These are phyloP conservation scores for Drosophila tani DNA, from an alignment of 1,140 invertebrate species.

Conservation along the genomic window DNA sequence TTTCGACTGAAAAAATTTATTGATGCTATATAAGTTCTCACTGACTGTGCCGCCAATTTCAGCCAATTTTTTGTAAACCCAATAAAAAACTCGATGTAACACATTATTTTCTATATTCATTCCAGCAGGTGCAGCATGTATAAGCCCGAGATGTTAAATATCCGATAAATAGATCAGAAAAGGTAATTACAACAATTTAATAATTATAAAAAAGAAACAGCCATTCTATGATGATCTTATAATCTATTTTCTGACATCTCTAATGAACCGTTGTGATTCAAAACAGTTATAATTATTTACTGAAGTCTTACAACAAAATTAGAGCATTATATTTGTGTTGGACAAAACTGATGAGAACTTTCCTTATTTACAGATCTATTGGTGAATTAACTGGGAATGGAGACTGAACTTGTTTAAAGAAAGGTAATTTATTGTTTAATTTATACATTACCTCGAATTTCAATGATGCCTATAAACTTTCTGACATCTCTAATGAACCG, in stretches of 20 bases:
- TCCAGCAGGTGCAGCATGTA: not conserved
- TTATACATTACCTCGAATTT: not conserved
- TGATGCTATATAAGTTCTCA: conserved; percentile 16
- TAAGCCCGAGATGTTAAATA: too few species aligned
- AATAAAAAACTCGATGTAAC: not conserved
- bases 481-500: conserved; percentile 82
- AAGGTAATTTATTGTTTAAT: conserved; percentile 13
- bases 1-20: conserved; percentile 15
- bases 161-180: not conserved
- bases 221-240: conserved; percentile 68
- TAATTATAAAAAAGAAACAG: not conserved
- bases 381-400: not conserved
- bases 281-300: conserved; percentile 55
- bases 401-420: not conserved
- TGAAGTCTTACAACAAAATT: conserved; percentile 32
- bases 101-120: not conserved
- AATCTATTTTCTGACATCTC: conserved; percentile 80
- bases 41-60: not conserved
- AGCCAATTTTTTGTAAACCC: too few species aligned
- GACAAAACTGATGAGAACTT: not conserved
- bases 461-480: conserved; percentile 68
- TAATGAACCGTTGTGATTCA: conserved; percentile 81
- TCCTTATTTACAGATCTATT: conserved; percentile 32
- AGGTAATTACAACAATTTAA: conserved; percentile 17
- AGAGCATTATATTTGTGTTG: not conserved